These are phyloP conservation scores for Hippocampus mohnikei DNA, from an alignment of 2,113 vertebrate species.

Conservation along the genomic window DNA sequence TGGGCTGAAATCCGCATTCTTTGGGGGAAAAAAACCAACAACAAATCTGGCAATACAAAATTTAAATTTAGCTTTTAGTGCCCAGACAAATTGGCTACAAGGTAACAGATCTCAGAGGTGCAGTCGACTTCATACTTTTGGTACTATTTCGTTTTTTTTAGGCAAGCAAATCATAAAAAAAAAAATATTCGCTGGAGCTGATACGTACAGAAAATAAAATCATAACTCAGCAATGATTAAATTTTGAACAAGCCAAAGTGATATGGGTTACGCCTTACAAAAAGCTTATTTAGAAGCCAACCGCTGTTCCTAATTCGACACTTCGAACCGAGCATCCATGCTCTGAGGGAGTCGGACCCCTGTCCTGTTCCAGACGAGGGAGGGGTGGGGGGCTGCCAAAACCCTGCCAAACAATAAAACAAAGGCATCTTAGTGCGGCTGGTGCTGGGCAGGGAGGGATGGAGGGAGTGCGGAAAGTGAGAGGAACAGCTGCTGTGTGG, in stretches of 20 bases:
- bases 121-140: slow-evolving; percentile 24
- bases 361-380: slow-evolving; percentile 41
- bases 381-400: slow-evolving; percentile 37
- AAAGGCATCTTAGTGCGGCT: slow-evolving; percentile 52
- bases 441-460: slow-evolving; percentile 1
- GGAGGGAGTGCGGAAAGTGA: slow-evolving; percentile 50
- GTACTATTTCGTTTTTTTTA: not conserved
- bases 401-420: slow-evolving; percentile 58
- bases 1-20: not conserved
- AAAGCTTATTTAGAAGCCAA: slow-evolving; percentile 42
- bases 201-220: not conserved
- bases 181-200: not conserved
- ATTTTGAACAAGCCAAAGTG: not conserved
- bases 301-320: slow-evolving; percentile 41
- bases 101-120: slow-evolving; percentile 18
- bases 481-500: slow-evolving; percentile 72
- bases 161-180: slow-evolving; percentile 23
- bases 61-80: slow-evolving; percentile 47
- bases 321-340: slow-evolving; percentile 29
- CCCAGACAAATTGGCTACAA: slow-evolving; percentile 34
- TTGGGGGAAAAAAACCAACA: not conserved
- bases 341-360: slow-evolving; percentile 33
- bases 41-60: slow-evolving; percentile 34
- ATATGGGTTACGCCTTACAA: slow-evolving; percentile 5
- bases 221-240: slow-evolving; percentile 1